Evolutionary conservation across 2,113 vertebrate genomes (phyloP).

Genomic region (Sinosuthora webbiana): DNA sequence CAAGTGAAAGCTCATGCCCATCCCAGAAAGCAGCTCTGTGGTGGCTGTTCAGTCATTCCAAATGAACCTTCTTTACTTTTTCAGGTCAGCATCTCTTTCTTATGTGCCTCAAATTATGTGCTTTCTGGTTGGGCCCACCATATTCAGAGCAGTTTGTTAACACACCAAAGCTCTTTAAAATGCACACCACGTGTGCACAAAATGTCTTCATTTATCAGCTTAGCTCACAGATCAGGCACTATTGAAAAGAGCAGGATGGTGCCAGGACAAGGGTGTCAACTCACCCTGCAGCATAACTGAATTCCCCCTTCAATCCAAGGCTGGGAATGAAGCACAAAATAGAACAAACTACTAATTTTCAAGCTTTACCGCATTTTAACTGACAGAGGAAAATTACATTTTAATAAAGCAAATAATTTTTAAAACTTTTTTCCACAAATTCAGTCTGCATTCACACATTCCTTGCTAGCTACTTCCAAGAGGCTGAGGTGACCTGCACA

Average conservation of each 20-base stretch:
- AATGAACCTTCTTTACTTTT: neutral
- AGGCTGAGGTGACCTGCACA: neutral
- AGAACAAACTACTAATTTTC: neutral
- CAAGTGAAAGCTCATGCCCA: neutral
- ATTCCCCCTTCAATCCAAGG: neutral
- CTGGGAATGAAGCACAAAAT: neutral
- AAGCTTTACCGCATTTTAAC: neutral
- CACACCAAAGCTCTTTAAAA: conserved; percentile 1
- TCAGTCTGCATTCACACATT: neutral
- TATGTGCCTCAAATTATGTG: neutral
- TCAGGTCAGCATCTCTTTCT: neutral
- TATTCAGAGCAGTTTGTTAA: neutral
- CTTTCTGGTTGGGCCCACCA: neutral
- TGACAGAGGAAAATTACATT: neutral
- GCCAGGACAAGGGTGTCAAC: neutral
- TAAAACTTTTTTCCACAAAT: neutral
- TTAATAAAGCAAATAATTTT: neutral
- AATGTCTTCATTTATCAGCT: conserved; percentile 23
- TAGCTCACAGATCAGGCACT: neutral
- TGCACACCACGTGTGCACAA: neutral
- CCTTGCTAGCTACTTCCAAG: neutral
- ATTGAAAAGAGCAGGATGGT: neutral
- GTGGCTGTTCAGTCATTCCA: neutral
- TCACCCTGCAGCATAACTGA: neutral
- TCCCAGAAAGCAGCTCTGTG: neutral